These are phyloP conservation scores for Phoxinus phoxinus DNA, from an alignment of 2,113 vertebrate genomes.

Conservation along the genomic window DNA sequence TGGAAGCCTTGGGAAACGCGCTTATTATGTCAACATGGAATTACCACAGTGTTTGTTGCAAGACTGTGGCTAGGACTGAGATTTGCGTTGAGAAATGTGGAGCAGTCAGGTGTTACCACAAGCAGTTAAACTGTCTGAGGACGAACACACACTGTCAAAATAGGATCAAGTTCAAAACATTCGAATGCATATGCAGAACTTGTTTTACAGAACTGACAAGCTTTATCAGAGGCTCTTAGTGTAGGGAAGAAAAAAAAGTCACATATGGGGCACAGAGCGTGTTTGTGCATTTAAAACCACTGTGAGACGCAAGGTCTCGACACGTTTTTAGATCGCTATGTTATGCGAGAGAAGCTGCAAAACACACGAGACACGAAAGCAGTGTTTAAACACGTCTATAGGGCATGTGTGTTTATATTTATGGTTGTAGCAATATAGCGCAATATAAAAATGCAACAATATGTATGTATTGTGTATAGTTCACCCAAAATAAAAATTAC, in stretches of 20 bases:
- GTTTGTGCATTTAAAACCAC: background rate
- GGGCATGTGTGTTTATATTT: background rate
- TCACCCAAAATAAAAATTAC: too few relatives aligned
- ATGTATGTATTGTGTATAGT: too few relatives aligned
- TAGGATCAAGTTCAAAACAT: background rate
- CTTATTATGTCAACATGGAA: conserved; percentile 3
- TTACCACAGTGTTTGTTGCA: background rate
- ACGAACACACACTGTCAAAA: background rate
- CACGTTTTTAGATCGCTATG: background rate
- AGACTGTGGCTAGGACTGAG: background rate
- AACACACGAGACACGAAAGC: too few relatives aligned
- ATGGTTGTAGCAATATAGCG: too few relatives aligned
- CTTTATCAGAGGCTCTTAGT: background rate
- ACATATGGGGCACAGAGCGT: background rate
- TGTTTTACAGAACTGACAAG: background rate
- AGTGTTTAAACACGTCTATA: too few relatives aligned
- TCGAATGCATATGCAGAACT: background rate
- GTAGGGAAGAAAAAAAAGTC: background rate
- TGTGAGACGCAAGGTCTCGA: background rate
- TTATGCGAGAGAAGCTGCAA: background rate
- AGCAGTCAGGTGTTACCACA: background rate
- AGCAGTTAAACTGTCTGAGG: background rate
- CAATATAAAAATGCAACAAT: too few relatives aligned
- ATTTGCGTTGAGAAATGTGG: background rate
- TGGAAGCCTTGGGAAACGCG: background rate